These are phyloP conservation scores for Apodemus agrarius DNA, from an alignment of 2,797 vertebrate genomes.

Conservation along the genomic window DNA sequence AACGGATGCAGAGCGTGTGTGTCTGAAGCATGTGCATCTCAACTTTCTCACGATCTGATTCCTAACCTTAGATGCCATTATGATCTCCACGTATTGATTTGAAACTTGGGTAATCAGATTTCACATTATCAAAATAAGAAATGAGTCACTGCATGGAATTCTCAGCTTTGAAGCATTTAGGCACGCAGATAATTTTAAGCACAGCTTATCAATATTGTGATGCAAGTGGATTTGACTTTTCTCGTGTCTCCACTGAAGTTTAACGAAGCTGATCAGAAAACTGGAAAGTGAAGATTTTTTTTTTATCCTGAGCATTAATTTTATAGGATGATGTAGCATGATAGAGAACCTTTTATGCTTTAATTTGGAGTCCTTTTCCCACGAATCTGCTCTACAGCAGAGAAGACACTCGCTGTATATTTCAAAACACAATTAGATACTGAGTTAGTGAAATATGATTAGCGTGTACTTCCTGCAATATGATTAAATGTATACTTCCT, in stretches of 20 bases:
- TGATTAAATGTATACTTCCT: slow-evolving; percentile 54
- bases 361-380: not conserved
- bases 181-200: slow-evolving; percentile 52
- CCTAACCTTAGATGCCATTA: not conserved
- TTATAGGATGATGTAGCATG: slow-evolving; percentile 63
- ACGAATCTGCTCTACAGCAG: not conserved
- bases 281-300: slow-evolving; percentile 60
- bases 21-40: slow-evolving; percentile 60
- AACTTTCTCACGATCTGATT: slow-evolving; percentile 69
- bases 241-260: slow-evolving; percentile 23
- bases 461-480: slow-evolving; percentile 47
- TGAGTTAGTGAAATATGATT: slow-evolving; percentile 55
- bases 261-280: slow-evolving; percentile 24
- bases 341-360: slow-evolving; percentile 31
- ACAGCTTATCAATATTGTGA: slow-evolving; percentile 48
- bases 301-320: slow-evolving; percentile 57
- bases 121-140: slow-evolving; percentile 54
- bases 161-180: not conserved
- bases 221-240: slow-evolving; percentile 63
- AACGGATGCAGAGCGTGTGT: slow-evolving; percentile 43
- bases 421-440: not conserved
- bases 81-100: slow-evolving; percentile 1
- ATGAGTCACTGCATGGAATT: not conserved
- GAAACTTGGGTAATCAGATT: slow-evolving; percentile 42
- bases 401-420: not conserved